phyloP scores from a whole-genome alignment of 2,113 vertebrate species.

The Xenopus laevis region DNA sequence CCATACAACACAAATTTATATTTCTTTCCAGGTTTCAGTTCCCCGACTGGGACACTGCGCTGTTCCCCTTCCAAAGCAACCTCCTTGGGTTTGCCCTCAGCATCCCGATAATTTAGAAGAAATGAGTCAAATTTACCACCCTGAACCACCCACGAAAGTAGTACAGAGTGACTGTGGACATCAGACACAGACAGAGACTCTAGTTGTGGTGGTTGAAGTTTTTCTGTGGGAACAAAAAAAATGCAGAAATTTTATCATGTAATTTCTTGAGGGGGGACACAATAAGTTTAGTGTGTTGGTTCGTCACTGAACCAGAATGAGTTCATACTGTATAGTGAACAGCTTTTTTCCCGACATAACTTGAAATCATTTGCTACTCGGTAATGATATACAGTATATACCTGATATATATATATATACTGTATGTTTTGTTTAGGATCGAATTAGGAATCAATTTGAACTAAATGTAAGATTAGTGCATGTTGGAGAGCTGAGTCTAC shows the following conservation, averaged over 20 bases:
- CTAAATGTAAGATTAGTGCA: too few relatives aligned
- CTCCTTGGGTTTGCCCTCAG: slow-evolving; percentile 28
- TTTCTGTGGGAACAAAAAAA: slow-evolving; percentile 36
- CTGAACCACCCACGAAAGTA: slow-evolving; percentile 52
- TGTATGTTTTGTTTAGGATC: too few relatives aligned
- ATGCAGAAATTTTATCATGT: neutral
- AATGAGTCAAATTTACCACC: slow-evolving; percentile 57
- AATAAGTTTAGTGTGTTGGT: too few relatives aligned
- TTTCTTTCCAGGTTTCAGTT: slow-evolving; percentile 45
- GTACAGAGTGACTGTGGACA: slow-evolving; percentile 14
- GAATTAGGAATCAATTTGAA: too few relatives aligned
- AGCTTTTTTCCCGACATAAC: too few relatives aligned
- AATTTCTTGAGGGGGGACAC: too few relatives aligned
- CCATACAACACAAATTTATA: slow-evolving; percentile 61
- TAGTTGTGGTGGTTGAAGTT: slow-evolving; percentile 40
- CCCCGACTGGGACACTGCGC: slow-evolving; percentile 25
- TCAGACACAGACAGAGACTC: slow-evolving; percentile 44
- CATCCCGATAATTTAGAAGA: slow-evolving; percentile 53
- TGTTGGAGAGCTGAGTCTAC: too few relatives aligned
- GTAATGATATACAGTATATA: too few relatives aligned
- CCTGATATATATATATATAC: too few relatives aligned
- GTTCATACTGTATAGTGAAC: too few relatives aligned
- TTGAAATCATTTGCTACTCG: too few relatives aligned
- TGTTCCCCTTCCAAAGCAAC: slow-evolving; percentile 26
- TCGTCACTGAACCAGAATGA: too few relatives aligned